phyloP scores from a whole-genome alignment of 2,113 vertebrate genomes.

The Gopherus flavomarginatus region DNA sequence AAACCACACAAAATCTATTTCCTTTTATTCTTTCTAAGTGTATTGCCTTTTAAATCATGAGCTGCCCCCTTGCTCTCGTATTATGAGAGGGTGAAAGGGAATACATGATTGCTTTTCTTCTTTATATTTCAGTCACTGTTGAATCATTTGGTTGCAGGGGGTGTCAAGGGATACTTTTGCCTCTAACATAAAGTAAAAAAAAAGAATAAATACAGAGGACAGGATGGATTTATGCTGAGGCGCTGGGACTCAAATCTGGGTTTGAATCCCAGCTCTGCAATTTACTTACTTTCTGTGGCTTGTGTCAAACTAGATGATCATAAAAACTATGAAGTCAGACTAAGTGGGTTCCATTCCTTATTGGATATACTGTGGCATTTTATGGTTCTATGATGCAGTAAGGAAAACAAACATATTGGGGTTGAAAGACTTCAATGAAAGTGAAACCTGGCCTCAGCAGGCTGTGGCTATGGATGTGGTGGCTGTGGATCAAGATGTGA shows the following conservation, averaged over 20 bases:
- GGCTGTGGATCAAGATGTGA: background rate
- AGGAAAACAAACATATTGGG: background rate
- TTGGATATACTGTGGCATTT: background rate
- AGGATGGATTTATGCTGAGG: background rate
- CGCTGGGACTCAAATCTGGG: background rate
- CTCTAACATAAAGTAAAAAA: background rate
- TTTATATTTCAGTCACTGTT: background rate
- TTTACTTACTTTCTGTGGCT: background rate
- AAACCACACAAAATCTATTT: background rate
- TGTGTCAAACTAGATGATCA: background rate
- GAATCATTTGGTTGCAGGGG: background rate
- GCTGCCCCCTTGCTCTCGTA: background rate
- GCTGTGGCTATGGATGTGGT: no score
- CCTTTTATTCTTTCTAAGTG: background rate
- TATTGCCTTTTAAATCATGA: background rate
- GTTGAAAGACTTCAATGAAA: background rate
- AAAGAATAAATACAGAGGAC: background rate
- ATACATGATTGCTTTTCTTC: background rate
- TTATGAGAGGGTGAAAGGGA: no score
- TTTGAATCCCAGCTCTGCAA: background rate
- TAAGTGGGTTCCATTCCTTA: background rate
- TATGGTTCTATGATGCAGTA: background rate
- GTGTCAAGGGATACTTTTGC: background rate
- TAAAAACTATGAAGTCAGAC: background rate
- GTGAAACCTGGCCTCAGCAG: background rate